Conservation (phyloP, 2,888 invertebrate genomes). For the Esperia sulphurella region DNA sequence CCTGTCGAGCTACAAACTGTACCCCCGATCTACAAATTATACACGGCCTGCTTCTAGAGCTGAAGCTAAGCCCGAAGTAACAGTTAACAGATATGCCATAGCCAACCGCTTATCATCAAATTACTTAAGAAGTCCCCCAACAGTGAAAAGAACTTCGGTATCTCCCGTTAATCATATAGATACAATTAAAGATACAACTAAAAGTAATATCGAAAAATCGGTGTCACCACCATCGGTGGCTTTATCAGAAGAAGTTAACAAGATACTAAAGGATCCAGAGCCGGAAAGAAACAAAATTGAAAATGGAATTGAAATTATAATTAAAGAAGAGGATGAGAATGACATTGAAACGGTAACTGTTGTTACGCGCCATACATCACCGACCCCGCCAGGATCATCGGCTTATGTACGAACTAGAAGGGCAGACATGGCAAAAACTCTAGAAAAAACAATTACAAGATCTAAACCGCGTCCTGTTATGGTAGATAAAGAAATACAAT, state of each 20-base stretch:
- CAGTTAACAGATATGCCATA: conserved; percentile 62
- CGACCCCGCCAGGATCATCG: conserved; percentile 84
- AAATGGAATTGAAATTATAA: conserved; percentile 23
- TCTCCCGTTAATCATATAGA: conserved; percentile 57
- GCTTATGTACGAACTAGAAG: conserved; percentile 82
- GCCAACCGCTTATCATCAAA: conserved; percentile 62
- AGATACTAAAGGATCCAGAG: conserved; percentile 21
- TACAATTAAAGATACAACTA: conserved; percentile 15
- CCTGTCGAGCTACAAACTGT: conserved; percentile 74
- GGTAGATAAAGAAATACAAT: conserved; percentile 86
- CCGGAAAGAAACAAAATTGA: conserved; percentile 17
- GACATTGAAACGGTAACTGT: conserved; percentile 78
- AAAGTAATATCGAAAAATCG: conserved; percentile 41
- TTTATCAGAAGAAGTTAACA: conserved; percentile 33
- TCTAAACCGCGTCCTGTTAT: conserved; percentile 77
- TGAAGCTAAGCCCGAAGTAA: conserved; percentile 47
- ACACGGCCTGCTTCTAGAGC: conserved; percentile 48
- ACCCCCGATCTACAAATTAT: conserved; percentile 68
- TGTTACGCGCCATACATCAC: conserved; percentile 88
- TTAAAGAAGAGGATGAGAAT: conserved; percentile 32
- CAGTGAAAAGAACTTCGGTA: conserved; percentile 54
- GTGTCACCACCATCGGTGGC: conserved; percentile 22
- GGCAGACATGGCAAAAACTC: conserved; percentile 85
- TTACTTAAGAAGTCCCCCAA: conserved; percentile 62
- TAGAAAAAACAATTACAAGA: conserved; percentile 84